Conservation (phyloP, 2,113 vertebrate species). For the Pitta sordida region DNA sequence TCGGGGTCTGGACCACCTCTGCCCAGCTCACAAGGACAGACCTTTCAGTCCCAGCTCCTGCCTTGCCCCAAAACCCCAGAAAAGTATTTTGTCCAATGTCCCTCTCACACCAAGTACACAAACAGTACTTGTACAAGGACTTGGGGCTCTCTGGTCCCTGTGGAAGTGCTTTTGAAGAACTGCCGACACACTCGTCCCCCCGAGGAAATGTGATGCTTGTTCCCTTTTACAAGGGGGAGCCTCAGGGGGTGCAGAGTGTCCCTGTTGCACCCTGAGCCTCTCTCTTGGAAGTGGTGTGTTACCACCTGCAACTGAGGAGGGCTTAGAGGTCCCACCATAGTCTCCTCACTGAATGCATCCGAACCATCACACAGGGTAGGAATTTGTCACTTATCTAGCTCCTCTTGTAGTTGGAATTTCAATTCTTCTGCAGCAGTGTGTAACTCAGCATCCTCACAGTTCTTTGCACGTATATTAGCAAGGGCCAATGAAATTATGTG, state of each 20-base stretch:
- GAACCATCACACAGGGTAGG: not conserved
- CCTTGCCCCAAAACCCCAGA: fast-evolving
- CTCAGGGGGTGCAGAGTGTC: fast-evolving
- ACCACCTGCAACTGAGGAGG: not conserved
- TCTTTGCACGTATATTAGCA: not conserved
- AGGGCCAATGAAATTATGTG: not conserved
- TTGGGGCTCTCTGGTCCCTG: not conserved
- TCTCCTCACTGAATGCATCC: not conserved
- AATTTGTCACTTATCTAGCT: not conserved
- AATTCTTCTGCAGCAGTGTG: not conserved
- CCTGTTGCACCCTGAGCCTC: not conserved
- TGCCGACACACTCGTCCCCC: not conserved
- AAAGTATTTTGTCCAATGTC: fast-evolving
- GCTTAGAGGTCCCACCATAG: fast-evolving
- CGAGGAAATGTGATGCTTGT: fast-evolving
- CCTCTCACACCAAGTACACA: not conserved
- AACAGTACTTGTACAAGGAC: too few species aligned
- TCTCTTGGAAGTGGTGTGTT: not conserved
- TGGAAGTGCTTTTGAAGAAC: not conserved
- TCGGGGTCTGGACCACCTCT: too few species aligned
- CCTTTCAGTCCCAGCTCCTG: not conserved
- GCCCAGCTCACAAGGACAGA: fast-evolving
- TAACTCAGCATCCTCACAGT: not conserved
- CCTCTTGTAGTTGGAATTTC: fast-evolving
- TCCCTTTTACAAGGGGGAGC: not conserved